phyloP scores from a whole-genome alignment of 2,797 vertebrate species.

The Carduelis carduelis region DNA sequence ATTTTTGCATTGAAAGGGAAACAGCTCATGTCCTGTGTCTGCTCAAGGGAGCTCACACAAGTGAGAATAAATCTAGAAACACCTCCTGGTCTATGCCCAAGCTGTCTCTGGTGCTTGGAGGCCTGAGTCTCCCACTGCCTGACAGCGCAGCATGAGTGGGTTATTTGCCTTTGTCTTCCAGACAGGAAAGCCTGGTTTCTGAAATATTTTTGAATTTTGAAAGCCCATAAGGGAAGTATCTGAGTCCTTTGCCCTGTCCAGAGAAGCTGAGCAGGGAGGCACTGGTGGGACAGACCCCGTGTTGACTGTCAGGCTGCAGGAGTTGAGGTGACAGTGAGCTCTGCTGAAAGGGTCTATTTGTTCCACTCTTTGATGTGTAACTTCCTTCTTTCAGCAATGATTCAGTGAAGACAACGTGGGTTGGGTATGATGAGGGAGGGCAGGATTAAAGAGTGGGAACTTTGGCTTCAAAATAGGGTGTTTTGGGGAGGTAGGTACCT shows the following conservation, averaged over 20 bases:
- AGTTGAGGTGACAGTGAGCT: fast-evolving
- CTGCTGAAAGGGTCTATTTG: not conserved
- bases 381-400: not conserved
- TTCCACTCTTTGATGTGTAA: not conserved
- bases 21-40: not conserved
- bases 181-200: not conserved
- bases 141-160: fast-evolving
- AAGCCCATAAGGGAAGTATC: not conserved
- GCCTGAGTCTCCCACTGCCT: not conserved
- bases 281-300: fast-evolving
- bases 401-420: not conserved
- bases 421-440: not conserved
- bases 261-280: not conserved
- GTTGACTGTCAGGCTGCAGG: fast-evolving
- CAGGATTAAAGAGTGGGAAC: not conserved
- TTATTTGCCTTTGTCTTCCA: not conserved
- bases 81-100: not conserved
- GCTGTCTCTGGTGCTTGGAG: not conserved
- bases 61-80: not conserved
- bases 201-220: not conserved
- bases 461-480: not conserved
- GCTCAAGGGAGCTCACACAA: not conserved
- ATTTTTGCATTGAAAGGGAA: not conserved
- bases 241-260: not conserved
- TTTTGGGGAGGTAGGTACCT: not conserved